phyloP scores from a whole-genome alignment of 2,888 invertebrate genomes.

The Pseudococcus jackbeardsleyi region DNA sequence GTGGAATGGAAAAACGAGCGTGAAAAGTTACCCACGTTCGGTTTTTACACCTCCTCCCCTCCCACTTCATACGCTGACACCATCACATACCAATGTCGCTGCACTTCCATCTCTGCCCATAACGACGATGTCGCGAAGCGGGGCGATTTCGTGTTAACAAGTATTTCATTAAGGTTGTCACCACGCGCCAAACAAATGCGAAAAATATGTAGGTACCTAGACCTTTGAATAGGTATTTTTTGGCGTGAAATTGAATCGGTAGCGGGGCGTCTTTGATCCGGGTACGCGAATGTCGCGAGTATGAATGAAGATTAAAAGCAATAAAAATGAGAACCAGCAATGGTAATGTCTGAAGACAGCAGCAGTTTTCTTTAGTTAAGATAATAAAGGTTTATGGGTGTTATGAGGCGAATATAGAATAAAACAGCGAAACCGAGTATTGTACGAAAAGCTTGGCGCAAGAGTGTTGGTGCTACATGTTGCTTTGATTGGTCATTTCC shows the following conservation, averaged over 20 bases:
- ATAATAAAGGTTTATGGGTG: constrained; percentile 59
- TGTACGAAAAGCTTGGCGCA: constrained; percentile 33
- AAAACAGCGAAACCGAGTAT: not conserved
- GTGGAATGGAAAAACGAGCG: not conserved
- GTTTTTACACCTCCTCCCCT: not conserved
- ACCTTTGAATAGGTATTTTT: too few relatives aligned
- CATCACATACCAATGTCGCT: not conserved
- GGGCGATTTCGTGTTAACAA: constrained; percentile 22
- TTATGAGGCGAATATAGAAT: constrained; percentile 54
- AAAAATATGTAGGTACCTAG: not conserved
- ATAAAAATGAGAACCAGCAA: constrained; percentile 41
- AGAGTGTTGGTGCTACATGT: constrained; percentile 60
- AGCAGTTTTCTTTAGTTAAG: constrained; percentile 39
- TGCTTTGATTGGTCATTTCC: constrained; percentile 63
- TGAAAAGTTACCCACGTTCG: not conserved
- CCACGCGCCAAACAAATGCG: not conserved
- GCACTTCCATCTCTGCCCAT: not conserved
- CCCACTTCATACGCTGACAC: not conserved
- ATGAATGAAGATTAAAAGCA: constrained; percentile 49
- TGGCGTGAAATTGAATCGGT: too few relatives aligned
- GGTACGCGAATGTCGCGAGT: not conserved
- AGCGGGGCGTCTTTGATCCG: constrained; percentile 3
- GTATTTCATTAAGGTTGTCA: constrained; percentile 34
- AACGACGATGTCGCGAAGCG: not conserved
- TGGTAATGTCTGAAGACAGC: constrained; percentile 48